Conservation (phyloP, 2,113 vertebrate species). For the Takifugu flavidus region DNA sequence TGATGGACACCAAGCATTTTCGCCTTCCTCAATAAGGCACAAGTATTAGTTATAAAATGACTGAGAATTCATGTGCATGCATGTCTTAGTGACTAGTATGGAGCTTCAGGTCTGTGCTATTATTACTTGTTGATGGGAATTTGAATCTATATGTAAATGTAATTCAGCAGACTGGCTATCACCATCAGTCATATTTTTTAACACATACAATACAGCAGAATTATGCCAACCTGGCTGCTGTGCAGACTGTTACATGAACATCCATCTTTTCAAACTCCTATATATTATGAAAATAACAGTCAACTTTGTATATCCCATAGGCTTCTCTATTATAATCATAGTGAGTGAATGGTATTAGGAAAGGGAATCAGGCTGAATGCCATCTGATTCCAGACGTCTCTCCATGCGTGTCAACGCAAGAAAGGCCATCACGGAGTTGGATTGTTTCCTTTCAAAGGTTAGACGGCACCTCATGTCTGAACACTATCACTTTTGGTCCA, state of each 20-base stretch:
- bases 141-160: constrained; percentile 75
- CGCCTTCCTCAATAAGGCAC: constrained; percentile 31
- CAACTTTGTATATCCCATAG: constrained; percentile 49
- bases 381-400: constrained; percentile 72
- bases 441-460: constrained; percentile 74
- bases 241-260: constrained; percentile 47
- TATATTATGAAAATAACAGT: constrained; percentile 56
- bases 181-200: constrained; percentile 68
- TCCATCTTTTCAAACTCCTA: constrained; percentile 31
- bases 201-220: constrained; percentile 49
- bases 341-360: constrained; percentile 50
- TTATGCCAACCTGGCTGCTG: constrained; percentile 42
- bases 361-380: constrained; percentile 69
- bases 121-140: constrained; percentile 67
- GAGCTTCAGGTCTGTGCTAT: constrained; percentile 51
- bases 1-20: constrained; percentile 35
- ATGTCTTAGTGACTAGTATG: constrained; percentile 41
- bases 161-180: constrained; percentile 61
- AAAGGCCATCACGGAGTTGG: constrained; percentile 71
- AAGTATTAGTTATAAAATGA: constrained; percentile 50
- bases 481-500: constrained; percentile 39
- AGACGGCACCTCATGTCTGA: constrained; percentile 44
- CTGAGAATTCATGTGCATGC: constrained; percentile 12
- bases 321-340: constrained; percentile 31
- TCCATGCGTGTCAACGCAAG: constrained; percentile 72